phyloP scores from a whole-genome alignment of 2,797 vertebrate species.

The Triplophysa yarkandensis region DNA sequence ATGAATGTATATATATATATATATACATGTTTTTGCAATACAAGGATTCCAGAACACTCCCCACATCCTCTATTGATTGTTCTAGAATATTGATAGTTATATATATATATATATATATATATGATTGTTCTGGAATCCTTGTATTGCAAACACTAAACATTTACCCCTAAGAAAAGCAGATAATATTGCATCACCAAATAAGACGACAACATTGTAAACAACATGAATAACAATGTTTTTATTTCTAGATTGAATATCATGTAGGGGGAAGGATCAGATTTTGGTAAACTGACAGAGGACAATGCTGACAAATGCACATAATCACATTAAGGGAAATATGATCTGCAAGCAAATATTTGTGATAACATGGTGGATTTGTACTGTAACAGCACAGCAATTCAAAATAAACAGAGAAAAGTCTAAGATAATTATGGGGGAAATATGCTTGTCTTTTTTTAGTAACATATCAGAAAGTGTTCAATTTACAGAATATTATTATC shows the following conservation, averaged over 20 bases:
- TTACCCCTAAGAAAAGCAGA: neutral
- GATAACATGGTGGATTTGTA: slow-evolving; percentile 11
- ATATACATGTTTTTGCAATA: too few species aligned
- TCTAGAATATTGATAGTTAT: too few species aligned
- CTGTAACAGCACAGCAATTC: slow-evolving; percentile 21
- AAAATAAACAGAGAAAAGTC: neutral
- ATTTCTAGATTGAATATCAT: slow-evolving; percentile 39
- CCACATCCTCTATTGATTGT: too few species aligned
- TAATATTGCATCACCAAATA: neutral
- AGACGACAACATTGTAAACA: neutral
- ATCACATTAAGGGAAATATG: neutral
- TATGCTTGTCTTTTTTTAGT: neutral
- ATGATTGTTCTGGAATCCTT: neutral
- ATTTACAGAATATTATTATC: neutral
- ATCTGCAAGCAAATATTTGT: slow-evolving; percentile 2
- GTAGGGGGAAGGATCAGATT: neutral
- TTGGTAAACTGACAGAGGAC: slow-evolving; percentile 19
- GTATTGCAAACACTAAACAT: neutral
- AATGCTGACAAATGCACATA: slow-evolving; percentile 19
- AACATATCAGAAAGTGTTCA: neutral
- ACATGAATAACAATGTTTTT: slow-evolving; percentile 25
- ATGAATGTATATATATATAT: too few species aligned
- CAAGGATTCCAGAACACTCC: too few species aligned
- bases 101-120: too few species aligned
- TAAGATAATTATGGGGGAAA: too few species aligned